phyloP scores from a whole-genome alignment of 1,140 invertebrate species.

The Drusus annulatus region DNA sequence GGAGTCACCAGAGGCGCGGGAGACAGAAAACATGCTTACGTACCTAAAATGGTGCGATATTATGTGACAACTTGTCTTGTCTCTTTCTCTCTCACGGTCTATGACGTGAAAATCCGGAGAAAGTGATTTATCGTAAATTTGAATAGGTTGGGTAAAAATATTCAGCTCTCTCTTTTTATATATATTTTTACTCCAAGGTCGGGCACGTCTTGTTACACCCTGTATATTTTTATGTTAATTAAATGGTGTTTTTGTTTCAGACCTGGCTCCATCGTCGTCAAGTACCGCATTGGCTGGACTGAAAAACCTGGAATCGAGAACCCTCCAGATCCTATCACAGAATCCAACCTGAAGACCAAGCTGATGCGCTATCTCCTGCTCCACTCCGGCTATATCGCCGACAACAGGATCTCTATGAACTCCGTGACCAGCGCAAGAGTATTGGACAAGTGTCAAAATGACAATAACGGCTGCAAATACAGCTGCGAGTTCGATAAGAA shows the following conservation, averaged over 20 bases:
- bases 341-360: constrained; percentile 68
- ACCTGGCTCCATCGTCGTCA: constrained; percentile 75
- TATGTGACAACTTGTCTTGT: too few relatives aligned
- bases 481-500: constrained; percentile 81
- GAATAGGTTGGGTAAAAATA: too few relatives aligned
- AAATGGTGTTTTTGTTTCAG: constrained; percentile 65
- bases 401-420: constrained; percentile 71
- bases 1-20: too few relatives aligned
- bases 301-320: constrained; percentile 70
- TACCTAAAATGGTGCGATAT: too few relatives aligned
- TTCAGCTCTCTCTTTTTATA: too few relatives aligned
- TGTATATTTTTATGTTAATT: too few relatives aligned
- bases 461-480: constrained; percentile 84
- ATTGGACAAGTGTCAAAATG: constrained; percentile 81
- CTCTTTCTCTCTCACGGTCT: too few relatives aligned
- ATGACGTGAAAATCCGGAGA: too few relatives aligned
- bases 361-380: constrained; percentile 68
- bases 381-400: constrained; percentile 71
- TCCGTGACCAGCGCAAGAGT: constrained; percentile 69
- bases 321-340: constrained; percentile 70
- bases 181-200: too few relatives aligned
- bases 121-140: too few relatives aligned
- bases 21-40: too few relatives aligned
- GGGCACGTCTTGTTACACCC: too few relatives aligned
- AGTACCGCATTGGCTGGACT: constrained; percentile 76